Evolutionary conservation across 2,888 invertebrate genomes (phyloP), one percentile per base, ranked within the genome.

Genomic region (Lissocephala sabroskyi): DNA sequence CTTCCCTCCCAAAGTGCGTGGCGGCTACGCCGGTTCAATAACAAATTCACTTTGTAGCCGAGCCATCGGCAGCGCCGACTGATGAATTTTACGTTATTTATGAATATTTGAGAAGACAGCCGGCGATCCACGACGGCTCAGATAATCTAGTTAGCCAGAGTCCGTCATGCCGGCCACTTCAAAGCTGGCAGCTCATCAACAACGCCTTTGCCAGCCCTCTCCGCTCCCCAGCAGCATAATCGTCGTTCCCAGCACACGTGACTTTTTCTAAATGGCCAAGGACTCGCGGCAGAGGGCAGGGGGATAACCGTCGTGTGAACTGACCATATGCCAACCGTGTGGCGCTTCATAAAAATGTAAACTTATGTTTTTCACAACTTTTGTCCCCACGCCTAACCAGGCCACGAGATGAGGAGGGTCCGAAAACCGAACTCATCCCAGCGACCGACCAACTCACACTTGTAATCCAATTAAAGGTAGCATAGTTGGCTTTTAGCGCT

Each of bases 401-500:
- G 49, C 46, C 53, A 49, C 42, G 41, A n/a, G n/a, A n/a, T n/a
- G n/a, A n/a, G n/a, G n/a, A n/a, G n/a, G n/a, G n/a, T n/a, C 41
- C 46, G 56, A 55, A 50, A 56, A 6, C 13, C 33, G n/a, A n/a
- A n/a, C 33, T 36, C 42, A 9, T 37, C 28, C 17, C 37, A n/a
- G n/a, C n/a, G n/a, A n/a, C n/a, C n/a, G n/a, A n/a, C n/a, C n/a
- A n/a, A 48, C 52, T 50, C 50, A 62, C 66, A 53, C 59, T 62
- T 65, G 70, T 70, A 77, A 79, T 80, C 79, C 78, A 79, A 79
- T 79, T 79, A 79, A 76, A 79, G 74, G 73, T 57, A 67, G 71
- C 68, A 67, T 65, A 78, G 78, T 75, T 80, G 78, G 77, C 78
- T 79, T 79, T 80, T 77, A 78, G 64, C 70, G 66, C 64, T 56